These are phyloP conservation scores for Paedocypris sp. DNA, from an alignment of 2,113 vertebrate genomes.

Conservation along the genomic window DNA sequence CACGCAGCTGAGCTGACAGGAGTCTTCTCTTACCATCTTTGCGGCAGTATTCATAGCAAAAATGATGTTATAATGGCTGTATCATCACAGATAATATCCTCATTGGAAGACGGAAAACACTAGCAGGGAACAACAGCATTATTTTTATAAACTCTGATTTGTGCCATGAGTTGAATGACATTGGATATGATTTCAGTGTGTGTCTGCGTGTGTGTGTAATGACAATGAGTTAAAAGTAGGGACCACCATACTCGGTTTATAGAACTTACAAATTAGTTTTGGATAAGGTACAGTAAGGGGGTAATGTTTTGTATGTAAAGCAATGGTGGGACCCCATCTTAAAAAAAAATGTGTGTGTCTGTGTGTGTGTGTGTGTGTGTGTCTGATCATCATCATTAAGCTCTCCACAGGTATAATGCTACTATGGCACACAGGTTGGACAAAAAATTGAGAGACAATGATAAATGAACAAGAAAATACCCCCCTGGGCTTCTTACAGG, in stretches of 20 bases:
- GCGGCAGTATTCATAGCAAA: not conserved
- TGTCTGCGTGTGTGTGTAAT: too few relatives aligned
- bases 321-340: too few relatives aligned
- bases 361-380: conserved; percentile 12
- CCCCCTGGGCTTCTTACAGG: conserved; percentile 44
- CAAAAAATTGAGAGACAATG: conserved; percentile 10
- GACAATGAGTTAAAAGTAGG: too few relatives aligned
- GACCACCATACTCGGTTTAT: too few relatives aligned
- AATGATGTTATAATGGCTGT: not conserved
- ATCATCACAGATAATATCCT: not conserved
- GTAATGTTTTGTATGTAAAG: too few relatives aligned
- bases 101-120: not conserved
- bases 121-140: not conserved
- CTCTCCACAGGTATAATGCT: not conserved
- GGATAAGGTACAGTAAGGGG: too few relatives aligned
- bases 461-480: conserved; percentile 13
- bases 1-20: conserved; percentile 8
- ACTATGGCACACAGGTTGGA: not conserved
- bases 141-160: too few relatives aligned
- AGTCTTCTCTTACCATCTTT: conserved; percentile 1
- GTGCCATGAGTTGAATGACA: too few relatives aligned
- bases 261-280: too few relatives aligned
- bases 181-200: too few relatives aligned
- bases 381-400: not conserved
- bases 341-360: not conserved